Conservation (phyloP, 2,797 vertebrate species). For the Macrochelys suwanniensis region DNA sequence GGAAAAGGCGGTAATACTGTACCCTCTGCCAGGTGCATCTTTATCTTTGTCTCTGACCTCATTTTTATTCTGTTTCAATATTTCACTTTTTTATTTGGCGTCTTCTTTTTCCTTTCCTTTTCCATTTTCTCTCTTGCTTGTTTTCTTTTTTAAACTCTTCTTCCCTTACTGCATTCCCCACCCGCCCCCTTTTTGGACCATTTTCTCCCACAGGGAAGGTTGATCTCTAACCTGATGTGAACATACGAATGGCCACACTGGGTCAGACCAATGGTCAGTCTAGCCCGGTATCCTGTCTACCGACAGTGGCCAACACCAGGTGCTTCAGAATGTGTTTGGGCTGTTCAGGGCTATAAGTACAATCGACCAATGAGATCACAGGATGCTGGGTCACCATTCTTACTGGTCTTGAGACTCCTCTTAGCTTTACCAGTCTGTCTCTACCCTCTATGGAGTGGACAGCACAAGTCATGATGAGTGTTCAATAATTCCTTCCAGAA, state of each 20-base stretch:
- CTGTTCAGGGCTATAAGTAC: fast-evolving
- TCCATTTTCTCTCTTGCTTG: background rate
- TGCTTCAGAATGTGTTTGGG: too few species aligned
- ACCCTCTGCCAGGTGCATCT: background rate
- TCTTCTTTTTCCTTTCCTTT: background rate
- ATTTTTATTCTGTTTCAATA: too few species aligned
- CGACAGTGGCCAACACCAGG: too few species aligned
- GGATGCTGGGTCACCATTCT: background rate
- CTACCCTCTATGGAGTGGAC: background rate
- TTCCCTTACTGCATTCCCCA: background rate
- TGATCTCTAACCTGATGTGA: fast-evolving
- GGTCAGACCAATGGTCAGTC: too few species aligned
- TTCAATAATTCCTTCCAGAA: background rate
- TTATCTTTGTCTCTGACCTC: background rate
- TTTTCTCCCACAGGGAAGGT: background rate
- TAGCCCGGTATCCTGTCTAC: too few species aligned
- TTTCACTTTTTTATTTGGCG: too few species aligned
- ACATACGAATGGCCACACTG: too few species aligned
- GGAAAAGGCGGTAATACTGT: background rate
- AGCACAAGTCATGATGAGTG: background rate
- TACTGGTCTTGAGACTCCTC: background rate
- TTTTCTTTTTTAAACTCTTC: background rate
- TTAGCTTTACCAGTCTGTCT: fast-evolving
- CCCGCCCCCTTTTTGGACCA: too few species aligned
- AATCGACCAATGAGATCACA: background rate